Evolutionary conservation across 2,888 invertebrate species (phyloP), one percentile per base, ranked within the genome.

Genomic region (Xanthorhoe designata): DNA sequence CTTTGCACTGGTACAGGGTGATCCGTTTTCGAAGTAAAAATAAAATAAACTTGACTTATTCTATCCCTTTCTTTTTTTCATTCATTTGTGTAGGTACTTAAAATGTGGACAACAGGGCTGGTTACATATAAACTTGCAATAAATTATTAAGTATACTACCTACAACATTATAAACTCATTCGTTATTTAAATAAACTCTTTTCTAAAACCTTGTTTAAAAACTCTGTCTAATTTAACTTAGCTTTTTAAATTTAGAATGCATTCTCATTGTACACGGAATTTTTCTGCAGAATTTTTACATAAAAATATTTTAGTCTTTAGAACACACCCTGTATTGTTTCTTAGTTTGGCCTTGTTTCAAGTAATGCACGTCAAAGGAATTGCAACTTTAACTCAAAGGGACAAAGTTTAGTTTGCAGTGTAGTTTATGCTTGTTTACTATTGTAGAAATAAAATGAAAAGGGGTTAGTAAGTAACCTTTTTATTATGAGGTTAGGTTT

Each of bases 391-490:
- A 42, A 42, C 13, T 42, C 38, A 42, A 13, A 42, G 38, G 38
- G 4, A 13, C 10, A 42, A 13, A 42, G 38, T 13, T 42, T 13
- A 13, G 38, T 42, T 42, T 13, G 3, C 38, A 42, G 13, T 13
- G 38, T 42, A 7, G 32, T 42, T 9, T 42, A 9, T 13, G 13
- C 38, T 13, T 42, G 38, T 42, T 42, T 42, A 42, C 38, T 42
- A 42, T 42, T 42, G 38, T 42, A 42, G 38, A 42, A 42, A 42
- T 42, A 42, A 42, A 42, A 42, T 42, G 38, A 10, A 35, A 35
- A 35, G 35, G 38, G 13, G 38, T 42, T 42, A 42, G 38, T 42
- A 42, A 42, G 38, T 42, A 13, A 13, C 38, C 38, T 13, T 10
- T 38, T 13, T 42, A 13, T 1, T 38, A 42, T 32, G 38, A 42